phyloP scores from a whole-genome alignment of 2,113 vertebrate genomes.

The Notarius lentiginosus region DNA sequence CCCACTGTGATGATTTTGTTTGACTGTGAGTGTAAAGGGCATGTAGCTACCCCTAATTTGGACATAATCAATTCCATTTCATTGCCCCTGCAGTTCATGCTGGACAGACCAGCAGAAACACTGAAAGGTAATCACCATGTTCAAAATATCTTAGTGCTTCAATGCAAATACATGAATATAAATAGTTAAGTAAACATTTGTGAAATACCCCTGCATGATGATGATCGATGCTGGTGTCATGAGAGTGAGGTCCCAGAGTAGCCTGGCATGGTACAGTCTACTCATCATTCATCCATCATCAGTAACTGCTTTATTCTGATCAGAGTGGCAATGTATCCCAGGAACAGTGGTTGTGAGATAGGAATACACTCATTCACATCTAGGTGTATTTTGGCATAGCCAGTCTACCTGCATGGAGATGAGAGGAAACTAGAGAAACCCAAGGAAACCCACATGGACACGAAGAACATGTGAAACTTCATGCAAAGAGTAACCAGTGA shows the following conservation, averaged over 20 bases:
- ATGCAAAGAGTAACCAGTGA: background rate
- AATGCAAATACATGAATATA: constrained; percentile 26
- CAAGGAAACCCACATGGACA: background rate
- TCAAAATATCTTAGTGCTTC: background rate
- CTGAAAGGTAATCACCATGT: background rate
- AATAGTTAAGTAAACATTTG: constrained; percentile 31
- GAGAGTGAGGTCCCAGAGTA: constrained; percentile 33
- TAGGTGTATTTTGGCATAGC: background rate
- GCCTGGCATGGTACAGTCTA: constrained; percentile 18
- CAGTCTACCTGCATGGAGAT: background rate
- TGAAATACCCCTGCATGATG: constrained; percentile 18
- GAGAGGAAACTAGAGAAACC: background rate
- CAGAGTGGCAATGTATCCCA: background rate
- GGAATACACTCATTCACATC: background rate
- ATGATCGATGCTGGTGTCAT: constrained; percentile 36
- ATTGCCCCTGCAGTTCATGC: background rate
- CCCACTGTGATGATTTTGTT: background rate
- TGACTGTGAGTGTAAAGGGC: background rate
- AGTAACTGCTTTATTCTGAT: background rate
- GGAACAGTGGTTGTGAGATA: background rate
- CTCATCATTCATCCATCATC: background rate
- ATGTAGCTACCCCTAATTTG: background rate
- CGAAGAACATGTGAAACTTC: background rate
- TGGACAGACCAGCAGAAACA: background rate
- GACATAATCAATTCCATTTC: background rate